Evolutionary conservation across 1,140 invertebrate genomes (phyloP), one percentile per base, ranked within the genome.

Genomic region (Nasonia longicornis): DNA sequence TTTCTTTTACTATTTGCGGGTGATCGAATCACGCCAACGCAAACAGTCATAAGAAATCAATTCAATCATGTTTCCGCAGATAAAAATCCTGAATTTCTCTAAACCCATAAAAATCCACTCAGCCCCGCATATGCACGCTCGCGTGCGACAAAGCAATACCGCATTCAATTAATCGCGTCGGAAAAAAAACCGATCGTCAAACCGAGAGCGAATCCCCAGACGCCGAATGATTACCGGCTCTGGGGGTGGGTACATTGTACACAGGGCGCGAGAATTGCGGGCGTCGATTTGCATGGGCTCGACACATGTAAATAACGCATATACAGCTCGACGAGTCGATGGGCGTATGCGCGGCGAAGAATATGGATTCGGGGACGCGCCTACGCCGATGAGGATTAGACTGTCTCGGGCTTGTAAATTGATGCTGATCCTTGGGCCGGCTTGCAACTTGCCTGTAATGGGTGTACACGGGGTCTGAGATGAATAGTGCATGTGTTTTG

Each of bases 381-480:
- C 26, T 29, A 16, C 26, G 38, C 71, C 66, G 22, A 69, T 14
- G 16, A 69, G 71, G 71, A 73, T 73, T 73, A 73, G 8, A 29
- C 42, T 48, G 71, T 71, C 69, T 71, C 69, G 69, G 35, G 22
- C n/a, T 74, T 52, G 72, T 74, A 74, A 74, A 74, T 74, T 74
- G 22, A 58, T 58, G 72, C 45, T 74, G 42, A 74, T 74, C 72
- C 72, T n/a, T 1, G 11, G 48, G 72, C 22, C n/a, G 20, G 52
- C 20, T 58, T 58, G 14, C n/a, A 58, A 20, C 52, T 38, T 38
- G 38, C 7, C 7, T 38, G 38, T 42, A 42, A 42, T 42, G 1
- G 38, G 38, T 42, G 6, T 42, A 42, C 1, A 38, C 8, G 38
- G 38, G 38, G 38, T 7, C 38, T 10, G 38, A 2, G 38, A 42